A percentile compares a stretch with the other conserved stretches of the same genome.
Conservation (phyloP, 2,113 vertebrate species). For the Tetrax tetrax region DNA sequence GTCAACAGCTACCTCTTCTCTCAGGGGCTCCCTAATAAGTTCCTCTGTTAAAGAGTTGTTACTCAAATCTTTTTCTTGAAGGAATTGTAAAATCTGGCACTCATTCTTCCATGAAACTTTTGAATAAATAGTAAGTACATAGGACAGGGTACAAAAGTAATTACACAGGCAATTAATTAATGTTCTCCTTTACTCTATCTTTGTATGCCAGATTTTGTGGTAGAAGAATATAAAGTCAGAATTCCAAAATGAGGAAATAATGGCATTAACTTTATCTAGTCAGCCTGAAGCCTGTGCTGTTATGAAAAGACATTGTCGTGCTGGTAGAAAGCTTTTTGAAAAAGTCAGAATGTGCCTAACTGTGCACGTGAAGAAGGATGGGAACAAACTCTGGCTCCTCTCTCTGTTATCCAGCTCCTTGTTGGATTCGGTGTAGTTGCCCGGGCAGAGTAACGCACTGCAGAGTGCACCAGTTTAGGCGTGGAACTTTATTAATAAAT, state of each 20-base stretch:
- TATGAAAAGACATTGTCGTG: background rate
- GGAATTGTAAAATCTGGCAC: constrained; percentile 12
- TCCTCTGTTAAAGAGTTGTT: constrained; percentile 7
- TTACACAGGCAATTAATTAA: background rate
- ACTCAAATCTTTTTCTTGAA: constrained; percentile 8
- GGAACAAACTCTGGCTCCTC: background rate
- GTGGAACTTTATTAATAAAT: background rate
- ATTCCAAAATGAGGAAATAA: background rate
- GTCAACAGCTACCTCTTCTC: constrained; percentile 17
- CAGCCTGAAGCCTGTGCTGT: background rate
- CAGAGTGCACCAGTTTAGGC: background rate
- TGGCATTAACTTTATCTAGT: background rate
- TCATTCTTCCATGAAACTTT: constrained; percentile 3
- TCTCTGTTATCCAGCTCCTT: background rate
- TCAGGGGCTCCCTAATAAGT: background rate
- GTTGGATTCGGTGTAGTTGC: rapidly evolving
- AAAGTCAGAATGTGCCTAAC: background rate
- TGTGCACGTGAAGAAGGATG: background rate
- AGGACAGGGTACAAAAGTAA: background rate
- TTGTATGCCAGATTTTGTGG: background rate
- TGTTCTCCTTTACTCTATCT: background rate
- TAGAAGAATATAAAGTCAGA: background rate
- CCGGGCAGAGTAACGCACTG: background rate
- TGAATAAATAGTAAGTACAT: background rate
- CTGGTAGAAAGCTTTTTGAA: background rate